These are phyloP conservation scores for Sterrhoptilus dennistouni DNA, from an alignment of 2,113 vertebrate genomes.

Conservation along the genomic window DNA sequence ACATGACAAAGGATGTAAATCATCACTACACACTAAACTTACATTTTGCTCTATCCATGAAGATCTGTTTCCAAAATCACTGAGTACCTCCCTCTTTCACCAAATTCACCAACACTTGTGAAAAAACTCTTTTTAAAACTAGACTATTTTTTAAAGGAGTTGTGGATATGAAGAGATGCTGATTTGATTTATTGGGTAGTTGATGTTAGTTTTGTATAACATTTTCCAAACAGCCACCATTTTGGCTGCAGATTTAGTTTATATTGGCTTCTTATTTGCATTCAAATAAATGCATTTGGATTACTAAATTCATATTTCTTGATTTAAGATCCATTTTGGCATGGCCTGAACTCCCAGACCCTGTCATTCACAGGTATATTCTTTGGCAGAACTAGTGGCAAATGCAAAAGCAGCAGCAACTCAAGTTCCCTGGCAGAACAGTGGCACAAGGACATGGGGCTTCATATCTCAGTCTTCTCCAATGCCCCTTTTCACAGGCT, in stretches of 20 bases:
- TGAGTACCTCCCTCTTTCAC: background rate
- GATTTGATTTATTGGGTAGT: background rate
- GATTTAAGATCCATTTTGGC: background rate
- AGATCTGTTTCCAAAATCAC: background rate
- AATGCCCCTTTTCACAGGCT: background rate
- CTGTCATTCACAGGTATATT: background rate
- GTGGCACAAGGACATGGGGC: fast-evolving
- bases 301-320: background rate
- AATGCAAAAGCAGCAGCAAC: background rate
- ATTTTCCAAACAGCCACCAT: background rate
- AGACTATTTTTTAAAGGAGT: background rate
- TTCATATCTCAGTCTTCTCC: background rate
- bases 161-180: background rate
- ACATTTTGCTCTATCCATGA: background rate
- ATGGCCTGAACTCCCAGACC: background rate
- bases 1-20: background rate
- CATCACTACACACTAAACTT: background rate
- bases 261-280: background rate
- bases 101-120: background rate
- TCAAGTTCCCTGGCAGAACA: background rate
- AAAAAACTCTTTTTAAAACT: background rate
- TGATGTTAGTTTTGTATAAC: background rate
- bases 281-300: background rate
- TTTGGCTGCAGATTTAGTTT: background rate
- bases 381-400: background rate